Conservation (phyloP, 2,888 invertebrate genomes). For the Syrphus vitripennis region DNA sequence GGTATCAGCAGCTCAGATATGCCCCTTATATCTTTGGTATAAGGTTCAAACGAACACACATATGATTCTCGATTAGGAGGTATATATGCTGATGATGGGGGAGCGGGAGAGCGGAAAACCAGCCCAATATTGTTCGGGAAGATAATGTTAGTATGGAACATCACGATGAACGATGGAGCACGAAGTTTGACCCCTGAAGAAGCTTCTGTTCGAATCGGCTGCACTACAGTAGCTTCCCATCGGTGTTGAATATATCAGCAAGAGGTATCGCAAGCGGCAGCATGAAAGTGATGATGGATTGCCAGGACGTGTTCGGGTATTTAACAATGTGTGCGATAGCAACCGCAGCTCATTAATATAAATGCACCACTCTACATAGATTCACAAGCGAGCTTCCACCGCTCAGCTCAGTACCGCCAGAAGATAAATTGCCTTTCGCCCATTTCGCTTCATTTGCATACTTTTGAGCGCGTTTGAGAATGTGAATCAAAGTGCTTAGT, state of each 20-base stretch:
- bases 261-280: conserved; percentile 48
- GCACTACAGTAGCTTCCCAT: not conserved
- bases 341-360: conserved; percentile 70
- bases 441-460: conserved; percentile 69
- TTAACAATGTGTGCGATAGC: conserved; percentile 69
- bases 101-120: not conserved
- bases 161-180: conserved; percentile 24
- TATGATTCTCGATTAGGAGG: conserved; percentile 15
- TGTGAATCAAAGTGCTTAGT: conserved; percentile 40
- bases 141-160: not conserved
- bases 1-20: not conserved
- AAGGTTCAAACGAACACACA: conserved; percentile 55
- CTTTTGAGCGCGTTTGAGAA: conserved; percentile 49
- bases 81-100: not conserved
- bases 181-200: conserved; percentile 32
- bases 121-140: conserved; percentile 31
- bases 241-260: conserved; percentile 35
- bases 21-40: conserved; percentile 36
- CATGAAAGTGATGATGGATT: conserved; percentile 68
- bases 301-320: conserved; percentile 65
- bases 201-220: not conserved
- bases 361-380: conserved; percentile 59
- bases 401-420: not conserved
- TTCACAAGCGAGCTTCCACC: conserved; percentile 6
- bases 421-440: conserved; percentile 69